These are phyloP conservation scores for Drosophila dives DNA, from an alignment of 2,888 invertebrate species.

Conservation along the genomic window DNA sequence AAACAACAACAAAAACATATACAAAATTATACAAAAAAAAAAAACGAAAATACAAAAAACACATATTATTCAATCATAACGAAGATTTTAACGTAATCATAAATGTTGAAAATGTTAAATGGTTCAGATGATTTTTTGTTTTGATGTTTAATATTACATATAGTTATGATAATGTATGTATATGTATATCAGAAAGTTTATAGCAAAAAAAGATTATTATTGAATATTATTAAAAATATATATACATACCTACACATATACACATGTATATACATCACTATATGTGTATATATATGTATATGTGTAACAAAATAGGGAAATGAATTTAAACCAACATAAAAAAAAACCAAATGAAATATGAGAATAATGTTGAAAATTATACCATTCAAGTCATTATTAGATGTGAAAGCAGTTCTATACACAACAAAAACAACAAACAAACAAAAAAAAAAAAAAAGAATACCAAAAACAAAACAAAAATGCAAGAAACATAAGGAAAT, in stretches of 20 bases:
- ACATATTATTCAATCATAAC: constrained; percentile 74
- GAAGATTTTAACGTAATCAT: constrained; percentile 74
- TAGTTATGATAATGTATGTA: constrained; percentile 74
- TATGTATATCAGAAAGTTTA: constrained; percentile 74
- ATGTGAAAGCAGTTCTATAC: constrained; percentile 78
- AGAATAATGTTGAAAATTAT: constrained; percentile 70
- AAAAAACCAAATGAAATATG: constrained; percentile 49
- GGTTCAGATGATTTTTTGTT: constrained; percentile 68
- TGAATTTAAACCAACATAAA: constrained; percentile 67
- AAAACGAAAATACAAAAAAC: constrained; percentile 12
- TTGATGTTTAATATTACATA: constrained; percentile 60
- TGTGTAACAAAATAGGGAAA: constrained; percentile 75
- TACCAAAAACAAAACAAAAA: constrained; percentile 45
- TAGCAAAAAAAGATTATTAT: constrained; percentile 53
- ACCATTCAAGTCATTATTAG: constrained; percentile 81
- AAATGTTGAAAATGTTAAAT: constrained; percentile 77
- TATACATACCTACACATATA: constrained; percentile 37
- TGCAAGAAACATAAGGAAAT: constrained; percentile 61
- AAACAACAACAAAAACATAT: constrained; percentile 35
- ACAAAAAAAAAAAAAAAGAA: constrained; percentile 38
- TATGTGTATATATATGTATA: constrained; percentile 48
- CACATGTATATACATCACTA: constrained; percentile 37
- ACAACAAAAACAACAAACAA: constrained; percentile 49
- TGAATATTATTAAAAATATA: constrained; percentile 45
- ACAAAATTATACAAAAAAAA: constrained; percentile 45